Evolutionary conservation across 2,888 invertebrate species (phyloP).

Genomic region (Andrena fulva): DNA sequence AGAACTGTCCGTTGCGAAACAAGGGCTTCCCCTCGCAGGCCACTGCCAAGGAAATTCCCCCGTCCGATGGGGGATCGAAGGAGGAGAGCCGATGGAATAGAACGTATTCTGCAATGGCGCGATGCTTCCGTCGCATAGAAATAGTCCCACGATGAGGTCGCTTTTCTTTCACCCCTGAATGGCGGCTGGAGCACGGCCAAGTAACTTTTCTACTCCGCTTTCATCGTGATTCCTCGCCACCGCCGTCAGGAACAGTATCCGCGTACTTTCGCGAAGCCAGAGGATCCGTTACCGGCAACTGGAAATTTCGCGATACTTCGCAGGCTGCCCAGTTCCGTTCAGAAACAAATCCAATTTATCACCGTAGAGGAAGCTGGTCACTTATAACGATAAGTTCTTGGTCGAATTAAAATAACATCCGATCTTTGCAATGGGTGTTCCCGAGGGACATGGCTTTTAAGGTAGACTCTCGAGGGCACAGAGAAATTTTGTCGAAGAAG

Average conservation of each 20-base stretch:
- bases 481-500: too few species aligned
- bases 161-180: slow-evolving; percentile 21
- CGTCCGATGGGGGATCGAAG: background rate
- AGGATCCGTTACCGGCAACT: background rate
- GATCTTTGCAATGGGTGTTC: too few species aligned
- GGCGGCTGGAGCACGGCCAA: slow-evolving; percentile 47
- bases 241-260: slow-evolving; percentile 33
- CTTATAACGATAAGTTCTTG: too few species aligned
- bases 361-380: too few species aligned
- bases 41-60: background rate
- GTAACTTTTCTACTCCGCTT: slow-evolving; percentile 55
- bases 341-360: too few species aligned
- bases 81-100: slow-evolving; percentile 9
- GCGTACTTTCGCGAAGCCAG: slow-evolving; percentile 14
- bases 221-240: slow-evolving; percentile 51
- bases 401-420: too few species aligned
- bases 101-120: slow-evolving; percentile 58
- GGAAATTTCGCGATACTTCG: background rate
- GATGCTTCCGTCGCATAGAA: slow-evolving; percentile 46
- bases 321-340: too few species aligned
- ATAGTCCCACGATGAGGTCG: slow-evolving; percentile 7
- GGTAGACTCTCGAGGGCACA: too few species aligned
- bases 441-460: too few species aligned
- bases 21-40: background rate
- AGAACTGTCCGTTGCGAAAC: background rate